Percentiles rank a stretch among this genome's conserved stretches.
Evolutionary conservation across 2,113 vertebrate genomes (phyloP).

Genomic region (Hydropotes inermis): DNA sequence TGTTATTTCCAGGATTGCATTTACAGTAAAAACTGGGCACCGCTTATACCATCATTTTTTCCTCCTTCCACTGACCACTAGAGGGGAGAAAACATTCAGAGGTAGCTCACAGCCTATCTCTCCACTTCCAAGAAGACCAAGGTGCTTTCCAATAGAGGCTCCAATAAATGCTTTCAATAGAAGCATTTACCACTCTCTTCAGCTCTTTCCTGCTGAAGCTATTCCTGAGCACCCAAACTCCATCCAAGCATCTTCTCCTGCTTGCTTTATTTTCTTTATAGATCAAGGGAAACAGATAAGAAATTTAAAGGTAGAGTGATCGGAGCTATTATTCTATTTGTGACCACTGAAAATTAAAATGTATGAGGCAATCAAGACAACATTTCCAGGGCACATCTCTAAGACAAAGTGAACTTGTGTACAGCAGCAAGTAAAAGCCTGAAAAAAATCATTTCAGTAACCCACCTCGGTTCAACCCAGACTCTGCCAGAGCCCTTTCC

Average conservation of each 20-base stretch:
- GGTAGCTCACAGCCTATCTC: not conserved
- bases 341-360: slow-evolving; percentile 14
- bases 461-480: not conserved
- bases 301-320: not conserved
- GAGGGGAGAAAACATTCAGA: slow-evolving; percentile 20
- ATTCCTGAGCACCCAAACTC: not conserved
- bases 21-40: not conserved
- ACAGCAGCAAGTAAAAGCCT: not conserved
- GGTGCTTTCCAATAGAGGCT: not conserved
- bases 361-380: not conserved
- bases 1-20: not conserved
- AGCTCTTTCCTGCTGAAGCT: not conserved
- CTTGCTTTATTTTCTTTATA: slow-evolving; percentile 17
- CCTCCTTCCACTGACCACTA: not conserved
- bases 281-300: slow-evolving; percentile 8
- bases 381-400: not conserved
- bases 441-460: not conserved
- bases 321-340: not conserved
- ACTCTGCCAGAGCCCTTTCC: not conserved
- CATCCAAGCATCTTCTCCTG: not conserved
- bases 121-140: not conserved
- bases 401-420: not conserved
- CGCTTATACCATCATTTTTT: not conserved
- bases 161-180: not conserved
- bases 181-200: not conserved